Base-by-base conservation (phyloP, 2,888 invertebrate genomes). In the Yponomeuta sedellus region DNA sequence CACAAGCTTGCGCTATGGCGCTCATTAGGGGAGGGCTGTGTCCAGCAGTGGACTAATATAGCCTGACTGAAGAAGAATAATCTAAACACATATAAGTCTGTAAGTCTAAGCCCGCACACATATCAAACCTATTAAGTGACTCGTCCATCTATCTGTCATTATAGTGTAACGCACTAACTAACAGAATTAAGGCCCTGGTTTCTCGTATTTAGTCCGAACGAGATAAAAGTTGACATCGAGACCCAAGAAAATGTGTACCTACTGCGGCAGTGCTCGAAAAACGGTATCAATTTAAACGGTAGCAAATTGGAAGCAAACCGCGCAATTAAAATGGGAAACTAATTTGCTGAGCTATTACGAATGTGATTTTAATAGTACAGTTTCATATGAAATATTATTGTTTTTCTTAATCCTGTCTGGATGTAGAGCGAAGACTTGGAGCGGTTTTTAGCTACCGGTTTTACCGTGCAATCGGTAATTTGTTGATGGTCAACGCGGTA, bases 391-490 rank as follows among this genome's bases (percentile, higher is more conserved):
- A 20, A 59, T 12, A 22, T 59, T 22, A 52, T 34, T 12, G 44
- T 52, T 58, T 59, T 59, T 59, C 22, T 59, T 52, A 16, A 52
- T 12, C 44, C 44, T 16, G 44, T 16, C 44, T 59, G 59, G 10
- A 59, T 59, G 22, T 59, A 25, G 59, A 22, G 20, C 25, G 59
- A 59, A 59, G 59, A 59, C 25, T 20, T 25, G 10, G 4, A 20
- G 59, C 59, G 59, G 59, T 59, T 59, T 20, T 20, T 59, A 20
- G 59, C 59, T 59, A 59, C 59, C 59, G 59, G 59, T 59, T 59
- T 59, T 59, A 57, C 57, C 19, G 57, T 57, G 57, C 57, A 20
- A 59, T 59, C 22, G 22, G 25, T 25, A 59, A 59, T 59, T 59
- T 22, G 59, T 20, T 20, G 44, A 52, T 16, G 44, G 34, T 34